phyloP scores from a whole-genome alignment of 2,113 vertebrate genomes.

The Cathartes aura region DNA sequence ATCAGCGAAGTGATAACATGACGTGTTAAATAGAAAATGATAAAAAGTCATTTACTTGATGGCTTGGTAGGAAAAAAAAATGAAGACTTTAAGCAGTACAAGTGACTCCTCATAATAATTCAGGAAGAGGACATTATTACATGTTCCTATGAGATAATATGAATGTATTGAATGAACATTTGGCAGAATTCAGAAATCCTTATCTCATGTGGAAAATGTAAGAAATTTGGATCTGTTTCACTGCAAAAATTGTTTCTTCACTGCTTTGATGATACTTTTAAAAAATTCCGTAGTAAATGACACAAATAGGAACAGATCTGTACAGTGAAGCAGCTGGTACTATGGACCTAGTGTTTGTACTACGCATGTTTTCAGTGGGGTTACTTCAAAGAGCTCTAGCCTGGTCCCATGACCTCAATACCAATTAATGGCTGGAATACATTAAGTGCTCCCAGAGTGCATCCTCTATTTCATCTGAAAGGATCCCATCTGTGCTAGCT shows the following conservation, averaged over 20 bases:
- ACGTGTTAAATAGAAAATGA: slow-evolving; percentile 22
- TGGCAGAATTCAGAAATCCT: not conserved
- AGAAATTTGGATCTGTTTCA: not conserved
- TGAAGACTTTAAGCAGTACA: not conserved
- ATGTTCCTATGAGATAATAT: not conserved
- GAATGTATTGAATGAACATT: not conserved
- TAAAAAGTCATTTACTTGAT: slow-evolving; percentile 7
- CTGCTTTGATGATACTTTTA: not conserved
- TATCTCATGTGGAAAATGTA: not conserved
- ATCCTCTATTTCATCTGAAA: not conserved
- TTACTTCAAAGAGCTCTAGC: not conserved
- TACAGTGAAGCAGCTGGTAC: not conserved
- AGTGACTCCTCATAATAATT: not conserved
- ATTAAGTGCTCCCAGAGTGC: not conserved
- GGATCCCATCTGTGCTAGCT: not conserved
- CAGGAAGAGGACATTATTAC: not conserved
- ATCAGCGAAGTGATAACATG: not conserved
- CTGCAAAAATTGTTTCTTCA: not conserved
- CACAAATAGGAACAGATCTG: not conserved
- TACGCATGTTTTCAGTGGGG: accelerated
- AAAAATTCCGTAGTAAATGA: not conserved
- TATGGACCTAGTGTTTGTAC: not conserved
- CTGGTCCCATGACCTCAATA: not conserved
- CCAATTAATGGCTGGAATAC: not conserved
- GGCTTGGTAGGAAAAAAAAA: not conserved